phyloP scores from a whole-genome alignment of 2,797 vertebrate genomes.

The Lophotriccus pileatus region DNA sequence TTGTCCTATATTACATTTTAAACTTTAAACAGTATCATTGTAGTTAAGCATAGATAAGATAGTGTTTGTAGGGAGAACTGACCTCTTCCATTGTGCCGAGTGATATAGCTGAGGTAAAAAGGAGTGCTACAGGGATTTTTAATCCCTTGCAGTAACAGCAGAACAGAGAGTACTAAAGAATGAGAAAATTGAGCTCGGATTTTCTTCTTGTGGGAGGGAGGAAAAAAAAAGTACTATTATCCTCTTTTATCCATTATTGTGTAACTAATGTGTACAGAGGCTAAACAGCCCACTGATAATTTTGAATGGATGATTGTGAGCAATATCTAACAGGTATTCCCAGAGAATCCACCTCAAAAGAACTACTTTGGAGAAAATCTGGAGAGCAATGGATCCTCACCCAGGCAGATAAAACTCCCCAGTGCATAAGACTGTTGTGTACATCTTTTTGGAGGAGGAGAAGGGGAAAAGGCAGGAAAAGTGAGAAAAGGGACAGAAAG shows the following conservation, averaged over 20 bases:
- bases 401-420: neutral
- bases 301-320: neutral
- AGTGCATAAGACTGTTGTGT: accelerated
- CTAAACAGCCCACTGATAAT: neutral
- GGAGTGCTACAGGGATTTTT: neutral
- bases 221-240: neutral
- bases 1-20: neutral
- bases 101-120: neutral
- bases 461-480: neutral
- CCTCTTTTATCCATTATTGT: neutral
- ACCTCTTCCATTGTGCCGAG: neutral
- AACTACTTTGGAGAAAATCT: neutral
- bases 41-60: neutral
- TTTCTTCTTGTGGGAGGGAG: neutral
- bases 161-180: neutral
- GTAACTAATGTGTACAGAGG: neutral
- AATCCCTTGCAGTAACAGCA: neutral
- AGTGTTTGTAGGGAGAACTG: neutral
- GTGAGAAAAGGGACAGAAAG: neutral
- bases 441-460: neutral
- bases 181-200: neutral
- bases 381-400: neutral
- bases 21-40: neutral
- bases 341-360: neutral
- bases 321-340: neutral